A percentile compares a stretch with the other conserved stretches of the same genome.
Conservation (phyloP, 2,113 vertebrate genomes). For the Psephotus haematonotus region DNA sequence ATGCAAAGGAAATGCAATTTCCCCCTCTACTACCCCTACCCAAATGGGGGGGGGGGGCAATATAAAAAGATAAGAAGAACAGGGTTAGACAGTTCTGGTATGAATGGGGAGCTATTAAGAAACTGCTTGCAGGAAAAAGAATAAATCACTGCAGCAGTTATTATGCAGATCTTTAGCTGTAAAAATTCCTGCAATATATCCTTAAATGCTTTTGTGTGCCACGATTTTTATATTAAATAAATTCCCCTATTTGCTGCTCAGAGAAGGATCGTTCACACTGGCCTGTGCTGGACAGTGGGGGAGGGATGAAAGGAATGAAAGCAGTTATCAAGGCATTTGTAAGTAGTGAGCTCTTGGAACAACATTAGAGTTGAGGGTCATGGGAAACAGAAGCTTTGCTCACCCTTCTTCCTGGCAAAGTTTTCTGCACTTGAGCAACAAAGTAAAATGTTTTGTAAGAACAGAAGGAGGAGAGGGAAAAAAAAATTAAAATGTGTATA, state of each 20-base stretch:
- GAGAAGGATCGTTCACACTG: background rate
- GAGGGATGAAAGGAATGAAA: slow-evolving; percentile 75
- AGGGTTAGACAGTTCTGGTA: background rate
- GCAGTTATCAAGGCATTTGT: slow-evolving; percentile 78
- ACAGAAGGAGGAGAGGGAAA: background rate
- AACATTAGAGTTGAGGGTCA: slow-evolving; percentile 79
- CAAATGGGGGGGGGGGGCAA: background rate
- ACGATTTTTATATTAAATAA: slow-evolving; percentile 11
- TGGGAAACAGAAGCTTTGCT: slow-evolving; percentile 79
- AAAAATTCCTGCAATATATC: background rate
- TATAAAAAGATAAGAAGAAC: background rate
- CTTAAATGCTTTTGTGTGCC: background rate
- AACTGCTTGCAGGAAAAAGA: background rate
- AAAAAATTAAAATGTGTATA: slow-evolving; percentile 23
- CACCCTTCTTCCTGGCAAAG: slow-evolving; percentile 79
- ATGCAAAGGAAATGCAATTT: background rate
- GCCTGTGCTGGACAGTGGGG: slow-evolving; percentile 43
- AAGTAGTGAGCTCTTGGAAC: slow-evolving; percentile 78
- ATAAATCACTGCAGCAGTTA: background rate
- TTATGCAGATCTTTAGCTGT: background rate
- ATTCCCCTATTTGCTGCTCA: background rate
- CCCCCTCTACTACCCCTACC: background rate
- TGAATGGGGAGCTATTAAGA: background rate
- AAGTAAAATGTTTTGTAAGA: slow-evolving; percentile 69
- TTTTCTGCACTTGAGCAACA: slow-evolving; percentile 61